A percentile compares a stretch with the other conserved stretches of the same genome.
These are phyloP conservation scores for Apoderus coryli DNA, from an alignment of 2,888 invertebrate species.

Conservation along the genomic window DNA sequence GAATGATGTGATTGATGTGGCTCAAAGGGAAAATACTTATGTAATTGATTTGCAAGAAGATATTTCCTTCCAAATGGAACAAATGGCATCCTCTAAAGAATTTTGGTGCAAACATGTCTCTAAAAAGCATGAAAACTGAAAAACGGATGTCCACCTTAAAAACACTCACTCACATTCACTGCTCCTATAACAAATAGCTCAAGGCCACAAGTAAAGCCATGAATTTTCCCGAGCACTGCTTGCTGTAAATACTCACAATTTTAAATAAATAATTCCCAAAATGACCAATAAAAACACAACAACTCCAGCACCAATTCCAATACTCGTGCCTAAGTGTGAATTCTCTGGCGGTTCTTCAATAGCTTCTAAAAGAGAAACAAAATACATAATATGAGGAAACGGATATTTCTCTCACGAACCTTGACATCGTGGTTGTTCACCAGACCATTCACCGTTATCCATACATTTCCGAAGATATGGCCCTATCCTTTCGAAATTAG, in stretches of 20 bases:
- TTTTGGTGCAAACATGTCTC: too few relatives aligned
- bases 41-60: too few relatives aligned
- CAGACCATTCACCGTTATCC: conserved; percentile 77
- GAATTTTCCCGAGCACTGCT: too few relatives aligned
- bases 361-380: conserved; percentile 31
- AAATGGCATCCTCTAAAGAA: too few relatives aligned
- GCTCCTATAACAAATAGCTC: too few relatives aligned
- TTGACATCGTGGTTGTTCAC: conserved; percentile 73
- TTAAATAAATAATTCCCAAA: conserved; percentile 64
- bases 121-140: too few relatives aligned
- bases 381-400: not conserved
- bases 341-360: conserved; percentile 56
- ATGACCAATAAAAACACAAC: conserved; percentile 65
- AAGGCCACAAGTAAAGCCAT: too few relatives aligned
- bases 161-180: too few relatives aligned
- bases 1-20: too few relatives aligned
- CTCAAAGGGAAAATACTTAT: too few relatives aligned
- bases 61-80: too few relatives aligned
- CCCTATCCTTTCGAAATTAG: conserved; percentile 68
- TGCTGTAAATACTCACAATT: conserved; percentile 54
- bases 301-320: conserved; percentile 72
- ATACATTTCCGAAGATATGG: conserved; percentile 71
- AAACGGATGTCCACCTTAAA: too few relatives aligned
- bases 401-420: conserved; percentile 33
- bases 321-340: conserved; percentile 60